Base-by-base conservation (phyloP, 2,797 vertebrate genomes). In the Anas acuta region DNA sequence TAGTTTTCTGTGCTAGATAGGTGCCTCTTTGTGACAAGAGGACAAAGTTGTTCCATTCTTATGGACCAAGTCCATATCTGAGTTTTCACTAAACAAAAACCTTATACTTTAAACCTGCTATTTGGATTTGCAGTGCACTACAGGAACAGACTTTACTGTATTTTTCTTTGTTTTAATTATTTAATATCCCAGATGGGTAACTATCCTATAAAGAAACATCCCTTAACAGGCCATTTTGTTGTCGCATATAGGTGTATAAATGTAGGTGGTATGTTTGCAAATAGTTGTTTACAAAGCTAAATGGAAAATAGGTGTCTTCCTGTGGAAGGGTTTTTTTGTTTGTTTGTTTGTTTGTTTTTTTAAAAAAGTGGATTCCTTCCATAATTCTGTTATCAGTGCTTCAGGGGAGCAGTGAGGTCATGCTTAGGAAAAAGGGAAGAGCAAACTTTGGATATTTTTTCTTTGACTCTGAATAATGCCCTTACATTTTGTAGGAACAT, bases 1-100 rank as follows among this genome's bases (percentile, higher is more conserved):
- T 15, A 57, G n/a, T 22, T 89, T 96, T 86, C 51, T 12, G 45
- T 74, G 75, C 84, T 66, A 33, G 75, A 49, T 67, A 88, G 92
- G 90, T 94, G 87, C 81, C 49, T 66, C 61, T 39, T 53, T 60
- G 72, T 91, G 72, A 69, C 37, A 61, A 45, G 49, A 57, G 73
- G 89, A 74, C 77, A 51, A 76, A 73, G 60, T 25, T 61, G 17
- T 64, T 69, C 66, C 69, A 49, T 25, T 90, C 6, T 6, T 2
- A 19, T 0, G 22, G 75, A 14, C 65, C 66, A 35, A 33, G 13
- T 6, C 22, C 37, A 18, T 23, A 14, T 6, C 39, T 61, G 26
- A 37, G 37, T 54, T 70, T 39, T 41, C 23, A 11, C 70, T 70
- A 2, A 1, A 9, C 49, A 20, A 33, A 35, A 0, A 2, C 18